Evolutionary conservation across 2,888 invertebrate species (phyloP).

Genomic region (Drosophila limbata): DNA sequence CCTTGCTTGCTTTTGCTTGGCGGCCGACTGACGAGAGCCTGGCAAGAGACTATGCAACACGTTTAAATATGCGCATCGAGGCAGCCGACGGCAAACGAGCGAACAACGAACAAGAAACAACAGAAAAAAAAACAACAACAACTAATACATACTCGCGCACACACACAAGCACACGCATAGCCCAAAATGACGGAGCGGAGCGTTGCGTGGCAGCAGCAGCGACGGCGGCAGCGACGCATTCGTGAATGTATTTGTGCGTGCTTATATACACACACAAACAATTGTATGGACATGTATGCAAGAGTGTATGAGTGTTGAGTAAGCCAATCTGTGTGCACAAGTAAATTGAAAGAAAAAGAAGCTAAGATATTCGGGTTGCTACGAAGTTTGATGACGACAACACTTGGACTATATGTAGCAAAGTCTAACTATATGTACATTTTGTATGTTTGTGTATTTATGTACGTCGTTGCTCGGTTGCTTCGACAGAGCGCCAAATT

Average conservation of each 20-base stretch:
- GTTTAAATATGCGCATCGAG: slow-evolving; percentile 82
- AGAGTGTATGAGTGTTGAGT: slow-evolving; percentile 33
- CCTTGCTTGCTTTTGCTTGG: slow-evolving; percentile 70
- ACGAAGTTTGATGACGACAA: slow-evolving; percentile 75
- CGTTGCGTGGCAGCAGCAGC: slow-evolving; percentile 55
- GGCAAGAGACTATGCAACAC: slow-evolving; percentile 83
- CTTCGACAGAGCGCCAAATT: slow-evolving; percentile 14
- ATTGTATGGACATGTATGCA: slow-evolving; percentile 3
- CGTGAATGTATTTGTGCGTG: slow-evolving; percentile 33
- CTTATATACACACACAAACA: slow-evolving; percentile 4
- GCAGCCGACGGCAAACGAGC: slow-evolving; percentile 72
- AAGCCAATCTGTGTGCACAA: slow-evolving; percentile 64
- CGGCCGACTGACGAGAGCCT: slow-evolving; percentile 76
- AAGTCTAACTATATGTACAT: slow-evolving; percentile 63
- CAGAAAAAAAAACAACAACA: slow-evolving; percentile 48
- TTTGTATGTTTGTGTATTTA: slow-evolving; percentile 17
- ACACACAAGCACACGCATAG: slow-evolving; percentile 52
- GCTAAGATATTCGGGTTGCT: slow-evolving; percentile 49
- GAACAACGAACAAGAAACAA: slow-evolving; percentile 53
- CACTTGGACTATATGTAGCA: slow-evolving; percentile 51
- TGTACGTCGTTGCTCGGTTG: slow-evolving; percentile 13
- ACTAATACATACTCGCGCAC: slow-evolving; percentile 47
- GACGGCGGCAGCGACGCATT: slow-evolving; percentile 33
- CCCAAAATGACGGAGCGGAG: slow-evolving; percentile 62
- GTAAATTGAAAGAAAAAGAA: slow-evolving; percentile 69